phyloP scores from a whole-genome alignment of 2,888 invertebrate species.

The Calameuta pallipes region DNA sequence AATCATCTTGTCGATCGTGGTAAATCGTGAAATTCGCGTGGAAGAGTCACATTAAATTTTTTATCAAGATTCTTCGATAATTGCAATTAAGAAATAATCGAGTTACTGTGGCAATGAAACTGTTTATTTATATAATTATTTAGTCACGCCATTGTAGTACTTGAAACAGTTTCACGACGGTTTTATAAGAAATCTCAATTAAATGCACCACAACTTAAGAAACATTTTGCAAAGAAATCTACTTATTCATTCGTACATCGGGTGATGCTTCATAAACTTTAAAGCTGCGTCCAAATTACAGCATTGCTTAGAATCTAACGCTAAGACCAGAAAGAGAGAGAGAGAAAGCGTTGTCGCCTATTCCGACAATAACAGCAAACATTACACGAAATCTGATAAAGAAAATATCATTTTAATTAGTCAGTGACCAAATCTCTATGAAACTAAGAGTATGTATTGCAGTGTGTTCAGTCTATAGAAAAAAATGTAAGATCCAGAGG shows the following conservation, averaged over 20 bases:
- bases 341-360: not conserved
- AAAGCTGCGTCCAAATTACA: not conserved
- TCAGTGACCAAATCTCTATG: not conserved
- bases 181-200: not conserved
- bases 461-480: not conserved
- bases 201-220: not conserved
- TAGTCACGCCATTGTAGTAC: not conserved
- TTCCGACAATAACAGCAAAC: not conserved
- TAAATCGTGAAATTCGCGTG: not conserved
- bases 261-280: not conserved
- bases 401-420: not conserved
- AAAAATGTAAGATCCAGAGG: not conserved
- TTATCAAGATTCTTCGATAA: not conserved
- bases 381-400: not conserved
- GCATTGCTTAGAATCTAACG: not conserved
- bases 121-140: not conserved
- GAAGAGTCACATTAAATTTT: not conserved
- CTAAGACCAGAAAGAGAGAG: not conserved
- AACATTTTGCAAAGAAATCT: not conserved
- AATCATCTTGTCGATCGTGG: not conserved
- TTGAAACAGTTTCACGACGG: not conserved
- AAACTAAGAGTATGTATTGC: not conserved
- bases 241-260: not conserved
- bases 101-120: not conserved
- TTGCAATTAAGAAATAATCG: not conserved